Percentiles rank a stretch among this genome's conserved stretches.
These are phyloP conservation scores for Eptesicus fuscus DNA, from an alignment of 2,113 vertebrate species.

Conservation along the genomic window DNA sequence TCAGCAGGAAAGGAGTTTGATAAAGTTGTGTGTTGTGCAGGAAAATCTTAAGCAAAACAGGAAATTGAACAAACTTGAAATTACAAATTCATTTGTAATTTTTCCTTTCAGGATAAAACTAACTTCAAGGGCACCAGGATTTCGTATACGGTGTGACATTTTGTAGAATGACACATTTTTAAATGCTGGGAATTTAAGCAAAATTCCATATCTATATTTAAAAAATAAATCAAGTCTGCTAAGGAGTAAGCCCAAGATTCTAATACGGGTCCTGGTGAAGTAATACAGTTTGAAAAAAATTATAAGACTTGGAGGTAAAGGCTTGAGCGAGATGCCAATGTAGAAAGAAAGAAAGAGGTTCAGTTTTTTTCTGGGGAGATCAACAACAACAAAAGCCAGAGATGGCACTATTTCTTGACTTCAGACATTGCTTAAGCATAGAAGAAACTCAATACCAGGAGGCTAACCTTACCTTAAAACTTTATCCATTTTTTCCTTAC, in stretches of 20 bases:
- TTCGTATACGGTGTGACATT: background rate
- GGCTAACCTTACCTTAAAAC: background rate
- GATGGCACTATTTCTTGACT: background rate
- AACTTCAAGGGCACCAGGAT: conserved; percentile 50
- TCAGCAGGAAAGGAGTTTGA: conserved; percentile 77
- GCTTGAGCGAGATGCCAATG: background rate
- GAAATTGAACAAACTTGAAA: conserved; percentile 83
- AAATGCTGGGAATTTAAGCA: conserved; percentile 43
- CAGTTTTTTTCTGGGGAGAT: background rate
- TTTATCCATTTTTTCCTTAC: background rate
- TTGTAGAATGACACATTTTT: conserved; percentile 46
- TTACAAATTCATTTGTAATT: conserved; percentile 66
- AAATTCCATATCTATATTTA: background rate
- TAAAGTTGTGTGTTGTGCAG: conserved; percentile 76
- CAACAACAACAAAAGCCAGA: background rate
- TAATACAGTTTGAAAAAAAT: background rate
- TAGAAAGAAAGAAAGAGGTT: background rate
- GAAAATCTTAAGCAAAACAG: conserved; percentile 82
- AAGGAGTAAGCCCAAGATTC: background rate
- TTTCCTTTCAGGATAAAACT: conserved; percentile 56
- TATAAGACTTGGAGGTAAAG: conserved; percentile 12
- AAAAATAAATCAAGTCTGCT: background rate
- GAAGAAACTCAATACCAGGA: background rate
- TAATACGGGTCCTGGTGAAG: conserved; percentile 13
- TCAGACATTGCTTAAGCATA: background rate